phyloP scores from a whole-genome alignment of 2,113 vertebrate species.

The Oryzias celebensis region DNA sequence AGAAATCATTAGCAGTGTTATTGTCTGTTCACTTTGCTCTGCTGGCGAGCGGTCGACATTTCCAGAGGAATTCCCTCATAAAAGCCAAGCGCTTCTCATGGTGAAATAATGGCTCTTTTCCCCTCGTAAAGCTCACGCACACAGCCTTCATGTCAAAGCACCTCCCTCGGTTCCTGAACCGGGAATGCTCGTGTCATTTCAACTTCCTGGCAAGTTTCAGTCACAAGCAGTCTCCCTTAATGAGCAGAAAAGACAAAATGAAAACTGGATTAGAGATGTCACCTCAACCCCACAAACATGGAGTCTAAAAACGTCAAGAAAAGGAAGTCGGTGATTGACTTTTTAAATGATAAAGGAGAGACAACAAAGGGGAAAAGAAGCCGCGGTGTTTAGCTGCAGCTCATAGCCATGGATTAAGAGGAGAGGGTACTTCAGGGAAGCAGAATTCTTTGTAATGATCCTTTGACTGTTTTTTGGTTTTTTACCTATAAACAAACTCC shows the following conservation, averaged over 20 bases:
- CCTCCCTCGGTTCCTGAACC: constrained; percentile 40
- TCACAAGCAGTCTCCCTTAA: constrained; percentile 58
- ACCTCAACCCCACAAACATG: too few relatives aligned
- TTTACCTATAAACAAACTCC: too few relatives aligned
- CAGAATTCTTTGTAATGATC: too few relatives aligned
- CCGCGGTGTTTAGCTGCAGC: too few relatives aligned
- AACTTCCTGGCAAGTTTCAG: constrained; percentile 33
- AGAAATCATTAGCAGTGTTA: too few relatives aligned
- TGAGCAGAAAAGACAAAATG: constrained; percentile 33
- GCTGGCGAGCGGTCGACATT: constrained; percentile 14
- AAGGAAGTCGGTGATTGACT: too few relatives aligned
- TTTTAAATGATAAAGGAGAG: too few relatives aligned
- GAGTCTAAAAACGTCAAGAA: too few relatives aligned
- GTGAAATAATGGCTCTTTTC: constrained; percentile 39
- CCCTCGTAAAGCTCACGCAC: constrained; percentile 51
- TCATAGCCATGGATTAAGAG: too few relatives aligned
- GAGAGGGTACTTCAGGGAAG: too few relatives aligned
- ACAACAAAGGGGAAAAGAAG: too few relatives aligned
- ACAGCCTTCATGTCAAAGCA: constrained; percentile 47
- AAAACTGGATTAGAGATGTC: constrained; percentile 8
- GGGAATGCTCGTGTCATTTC: constrained; percentile 18
- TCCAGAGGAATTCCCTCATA: constrained; percentile 47
- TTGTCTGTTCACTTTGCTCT: neutral
- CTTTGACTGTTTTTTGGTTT: too few relatives aligned
- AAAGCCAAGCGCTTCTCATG: constrained; percentile 38